phyloP scores from a whole-genome alignment of 2,113 vertebrate genomes.

The Gorsachius goisagi region DNA sequence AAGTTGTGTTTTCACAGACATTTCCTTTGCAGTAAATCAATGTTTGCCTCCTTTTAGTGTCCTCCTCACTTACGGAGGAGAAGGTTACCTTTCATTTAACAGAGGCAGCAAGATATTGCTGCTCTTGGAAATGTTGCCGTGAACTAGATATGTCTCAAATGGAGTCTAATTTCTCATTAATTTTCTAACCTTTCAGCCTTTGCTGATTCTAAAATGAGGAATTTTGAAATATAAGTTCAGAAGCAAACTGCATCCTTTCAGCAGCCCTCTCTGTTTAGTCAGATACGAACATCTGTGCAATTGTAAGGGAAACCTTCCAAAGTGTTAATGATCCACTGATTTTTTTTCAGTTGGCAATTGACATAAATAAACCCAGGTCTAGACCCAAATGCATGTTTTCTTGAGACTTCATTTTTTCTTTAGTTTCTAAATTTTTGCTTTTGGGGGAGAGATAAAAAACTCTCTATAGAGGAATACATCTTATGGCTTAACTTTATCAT shows the following conservation, averaged over 20 bases:
- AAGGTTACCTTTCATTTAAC: not conserved
- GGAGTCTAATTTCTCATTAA: not conserved
- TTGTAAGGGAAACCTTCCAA: not conserved
- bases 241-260: not conserved
- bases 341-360: not conserved
- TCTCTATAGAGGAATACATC: not conserved
- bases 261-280: not conserved
- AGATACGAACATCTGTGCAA: not conserved
- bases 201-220: not conserved
- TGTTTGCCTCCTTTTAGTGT: not conserved
- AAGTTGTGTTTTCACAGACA: constrained; percentile 15
- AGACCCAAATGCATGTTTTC: not conserved
- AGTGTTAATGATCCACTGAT: not conserved
- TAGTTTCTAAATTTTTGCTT: not conserved
- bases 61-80: not conserved
- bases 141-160: not conserved
- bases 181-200: not conserved
- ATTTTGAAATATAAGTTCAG: not conserved
- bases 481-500: not conserved
- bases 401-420: not conserved
- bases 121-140: not conserved
- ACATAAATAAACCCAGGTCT: not conserved
- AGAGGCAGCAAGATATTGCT: not conserved
- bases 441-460: not conserved
- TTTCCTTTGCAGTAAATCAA: constrained; percentile 29